phyloP scores from a whole-genome alignment of 2,888 invertebrate genomes.

The Asteroscopus sphinx region DNA sequence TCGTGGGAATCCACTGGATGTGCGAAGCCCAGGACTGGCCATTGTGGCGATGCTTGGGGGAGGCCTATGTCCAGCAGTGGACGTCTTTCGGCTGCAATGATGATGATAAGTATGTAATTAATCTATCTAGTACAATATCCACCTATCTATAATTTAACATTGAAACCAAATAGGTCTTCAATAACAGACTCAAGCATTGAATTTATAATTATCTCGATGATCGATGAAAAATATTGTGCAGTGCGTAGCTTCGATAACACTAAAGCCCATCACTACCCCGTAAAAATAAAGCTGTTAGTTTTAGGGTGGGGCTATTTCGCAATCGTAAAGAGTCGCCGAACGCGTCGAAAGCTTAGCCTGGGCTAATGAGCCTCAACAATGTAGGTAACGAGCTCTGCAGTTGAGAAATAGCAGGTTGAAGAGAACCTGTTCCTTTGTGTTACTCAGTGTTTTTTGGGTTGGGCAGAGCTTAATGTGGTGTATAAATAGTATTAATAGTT shows the following conservation, averaged over 20 bases:
- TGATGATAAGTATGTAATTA: too few relatives aligned
- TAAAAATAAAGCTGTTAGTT: slow-evolving; percentile 78
- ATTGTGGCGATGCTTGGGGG: too few relatives aligned
- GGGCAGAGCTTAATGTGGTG: neutral
- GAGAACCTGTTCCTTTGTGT: slow-evolving; percentile 15
- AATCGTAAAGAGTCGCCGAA: slow-evolving; percentile 77
- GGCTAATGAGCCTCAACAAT: slow-evolving; percentile 73
- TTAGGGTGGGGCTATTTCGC: slow-evolving; percentile 77
- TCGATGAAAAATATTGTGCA: neutral
- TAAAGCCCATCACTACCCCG: slow-evolving; percentile 59
- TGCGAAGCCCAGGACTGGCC: too few relatives aligned
- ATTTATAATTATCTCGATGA: too few relatives aligned
- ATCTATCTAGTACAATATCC: too few relatives aligned
- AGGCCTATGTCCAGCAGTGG: too few relatives aligned
- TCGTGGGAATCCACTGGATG: too few relatives aligned
- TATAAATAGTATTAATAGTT: too few relatives aligned
- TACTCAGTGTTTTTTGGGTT: slow-evolving; percentile 1
- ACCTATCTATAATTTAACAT: too few relatives aligned
- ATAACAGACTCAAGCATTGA: too few relatives aligned
- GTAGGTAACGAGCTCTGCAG: slow-evolving; percentile 62
- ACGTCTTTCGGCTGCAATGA: too few relatives aligned
- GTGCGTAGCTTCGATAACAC: slow-evolving; percentile 34
- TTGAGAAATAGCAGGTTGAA: slow-evolving; percentile 16
- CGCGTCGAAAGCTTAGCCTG: slow-evolving; percentile 57
- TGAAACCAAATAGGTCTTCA: too few relatives aligned